These are phyloP conservation scores for Trichopoda pennipes DNA, from an alignment of 2,888 invertebrate species.

Conservation along the genomic window DNA sequence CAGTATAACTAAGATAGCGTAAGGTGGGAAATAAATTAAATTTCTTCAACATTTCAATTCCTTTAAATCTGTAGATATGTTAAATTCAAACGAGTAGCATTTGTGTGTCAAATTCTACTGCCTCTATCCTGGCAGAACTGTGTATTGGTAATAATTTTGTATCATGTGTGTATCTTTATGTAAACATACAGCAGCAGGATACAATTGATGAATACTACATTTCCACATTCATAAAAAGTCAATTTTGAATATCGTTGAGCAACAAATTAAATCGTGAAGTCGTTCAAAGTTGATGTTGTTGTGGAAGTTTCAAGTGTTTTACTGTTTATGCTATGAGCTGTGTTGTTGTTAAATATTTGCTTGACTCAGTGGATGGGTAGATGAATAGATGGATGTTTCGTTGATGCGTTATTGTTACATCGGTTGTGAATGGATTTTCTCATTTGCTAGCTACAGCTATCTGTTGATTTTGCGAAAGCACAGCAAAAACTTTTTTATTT, in stretches of 20 bases:
- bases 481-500: slow-evolving; percentile 58
- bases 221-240: slow-evolving; percentile 42
- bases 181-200: slow-evolving; percentile 30
- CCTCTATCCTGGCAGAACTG: background rate
- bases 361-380: slow-evolving; percentile 17
- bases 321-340: background rate
- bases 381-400: slow-evolving; percentile 40
- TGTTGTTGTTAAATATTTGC: slow-evolving; percentile 28
- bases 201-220: slow-evolving; percentile 10
- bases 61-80: slow-evolving; percentile 16
- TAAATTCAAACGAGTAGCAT: slow-evolving; percentile 14
- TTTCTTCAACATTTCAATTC: slow-evolving; percentile 37
- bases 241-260: slow-evolving; percentile 60
- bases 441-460: slow-evolving; percentile 24
- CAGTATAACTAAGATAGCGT: background rate
- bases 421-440: slow-evolving; percentile 7
- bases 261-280: slow-evolving; percentile 59
- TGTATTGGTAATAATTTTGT: slow-evolving; percentile 7
- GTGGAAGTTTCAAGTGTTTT: slow-evolving; percentile 18
- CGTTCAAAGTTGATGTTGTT: slow-evolving; percentile 22
- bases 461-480: slow-evolving; percentile 54
- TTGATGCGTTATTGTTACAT: slow-evolving; percentile 33
- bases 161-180: background rate
- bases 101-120: slow-evolving; percentile 1
- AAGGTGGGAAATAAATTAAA: slow-evolving; percentile 36